These are phyloP conservation scores for Tanaodytes sp. DNA, from an alignment of 2,888 invertebrate species.

Conservation along the genomic window DNA sequence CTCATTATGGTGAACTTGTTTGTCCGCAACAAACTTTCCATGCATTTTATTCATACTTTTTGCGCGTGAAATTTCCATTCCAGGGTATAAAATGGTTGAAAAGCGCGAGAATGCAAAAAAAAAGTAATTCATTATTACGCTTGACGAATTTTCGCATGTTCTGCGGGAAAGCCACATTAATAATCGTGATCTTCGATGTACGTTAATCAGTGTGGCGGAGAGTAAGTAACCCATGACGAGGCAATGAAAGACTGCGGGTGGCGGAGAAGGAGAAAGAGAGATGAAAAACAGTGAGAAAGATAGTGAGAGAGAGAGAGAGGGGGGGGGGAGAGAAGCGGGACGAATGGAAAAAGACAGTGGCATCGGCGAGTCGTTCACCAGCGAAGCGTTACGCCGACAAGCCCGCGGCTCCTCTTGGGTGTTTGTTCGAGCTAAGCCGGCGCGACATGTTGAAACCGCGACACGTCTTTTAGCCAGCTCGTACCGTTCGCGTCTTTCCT, in stretches of 20 bases:
- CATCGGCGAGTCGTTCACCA: constrained; percentile 63
- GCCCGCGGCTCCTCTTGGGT: constrained; percentile 67
- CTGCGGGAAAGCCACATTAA: constrained; percentile 17
- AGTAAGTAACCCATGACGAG: too few species aligned
- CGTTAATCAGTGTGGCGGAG: background rate
- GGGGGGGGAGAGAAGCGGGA: constrained; percentile 4
- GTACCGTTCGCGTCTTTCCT: constrained; percentile 53
- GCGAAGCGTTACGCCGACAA: constrained; percentile 71
- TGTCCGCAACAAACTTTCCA: too few species aligned
- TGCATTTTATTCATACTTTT: too few species aligned
- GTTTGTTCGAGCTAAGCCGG: constrained; percentile 68
- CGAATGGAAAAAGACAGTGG: constrained; percentile 27
- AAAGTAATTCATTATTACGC: too few species aligned
- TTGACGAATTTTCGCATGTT: background rate
- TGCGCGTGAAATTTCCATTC: too few species aligned
- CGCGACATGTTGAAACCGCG: constrained; percentile 71
- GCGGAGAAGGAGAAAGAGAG: too few species aligned
- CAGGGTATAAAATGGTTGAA: too few species aligned
- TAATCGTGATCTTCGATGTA: constrained; percentile 46
- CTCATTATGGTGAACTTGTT: too few species aligned
- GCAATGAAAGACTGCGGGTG: too few species aligned
- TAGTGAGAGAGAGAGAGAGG: constrained; percentile 4
- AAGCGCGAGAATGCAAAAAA: too few species aligned
- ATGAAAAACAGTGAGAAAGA: constrained; percentile 3
- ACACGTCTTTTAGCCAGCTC: constrained; percentile 63